phyloP scores from a whole-genome alignment of 2,797 vertebrate genomes.

The Sebastes oblongus region DNA sequence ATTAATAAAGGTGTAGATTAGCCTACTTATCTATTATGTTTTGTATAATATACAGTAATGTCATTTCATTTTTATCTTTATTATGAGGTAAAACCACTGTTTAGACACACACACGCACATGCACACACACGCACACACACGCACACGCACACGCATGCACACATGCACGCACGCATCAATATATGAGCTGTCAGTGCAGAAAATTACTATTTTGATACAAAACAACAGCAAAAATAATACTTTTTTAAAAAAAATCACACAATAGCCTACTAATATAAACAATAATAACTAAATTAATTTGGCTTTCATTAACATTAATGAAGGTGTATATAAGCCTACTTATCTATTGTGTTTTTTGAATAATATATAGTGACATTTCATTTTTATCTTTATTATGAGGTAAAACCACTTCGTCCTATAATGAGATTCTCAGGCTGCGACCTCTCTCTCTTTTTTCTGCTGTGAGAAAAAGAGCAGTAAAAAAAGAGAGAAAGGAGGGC shows the following conservation, averaged over 20 bases:
- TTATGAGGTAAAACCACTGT: conserved; percentile 15
- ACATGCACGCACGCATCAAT: background rate
- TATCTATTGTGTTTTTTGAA: background rate
- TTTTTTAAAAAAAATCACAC: background rate
- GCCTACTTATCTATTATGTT: background rate
- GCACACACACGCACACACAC: background rate
- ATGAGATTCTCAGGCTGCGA: conserved; percentile 60
- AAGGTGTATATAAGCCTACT: background rate
- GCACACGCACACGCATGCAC: background rate
- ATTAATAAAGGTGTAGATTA: background rate
- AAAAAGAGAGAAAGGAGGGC: conserved; percentile 30
- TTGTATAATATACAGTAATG: background rate
- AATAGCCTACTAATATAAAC: background rate
- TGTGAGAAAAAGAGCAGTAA: conserved; percentile 47
- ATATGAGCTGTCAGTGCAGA: conserved; percentile 22
- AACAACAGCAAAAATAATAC: background rate
- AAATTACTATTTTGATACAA: background rate
- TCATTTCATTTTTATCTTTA: conserved; percentile 27
- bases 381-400: conserved; percentile 29
- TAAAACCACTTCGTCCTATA: conserved; percentile 31
- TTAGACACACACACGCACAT: background rate
- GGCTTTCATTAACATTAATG: background rate
- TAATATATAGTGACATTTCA: background rate
- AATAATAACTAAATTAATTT: background rate
- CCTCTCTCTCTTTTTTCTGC: conserved; percentile 35